Percentiles rank a stretch among this genome's conserved stretches.
Evolutionary conservation across 2,888 invertebrate genomes (phyloP).

Genomic region (Dioctria linearis): DNA sequence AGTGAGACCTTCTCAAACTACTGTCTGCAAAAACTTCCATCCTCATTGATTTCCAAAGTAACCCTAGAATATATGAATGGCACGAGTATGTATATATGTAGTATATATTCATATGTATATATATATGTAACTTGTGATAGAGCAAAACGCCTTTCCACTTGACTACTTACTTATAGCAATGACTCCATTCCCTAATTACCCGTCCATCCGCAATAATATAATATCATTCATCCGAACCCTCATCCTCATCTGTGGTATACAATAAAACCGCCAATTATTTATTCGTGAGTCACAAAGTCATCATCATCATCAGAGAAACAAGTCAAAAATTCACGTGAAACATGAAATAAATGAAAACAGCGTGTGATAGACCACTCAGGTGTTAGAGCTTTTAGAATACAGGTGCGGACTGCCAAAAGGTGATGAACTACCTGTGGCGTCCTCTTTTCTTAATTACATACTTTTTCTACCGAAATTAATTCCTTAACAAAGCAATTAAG

Average conservation of each 20-base stretch:
- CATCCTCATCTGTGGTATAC: background rate
- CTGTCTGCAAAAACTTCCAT: background rate
- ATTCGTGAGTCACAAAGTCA: background rate
- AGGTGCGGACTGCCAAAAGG: background rate
- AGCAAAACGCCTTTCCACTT: slow-evolving; percentile 2
- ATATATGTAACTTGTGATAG: too few species aligned
- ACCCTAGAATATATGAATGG: too few species aligned
- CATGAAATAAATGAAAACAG: too few species aligned
- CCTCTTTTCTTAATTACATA: background rate
- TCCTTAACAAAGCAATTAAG: background rate
- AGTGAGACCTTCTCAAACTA: background rate
- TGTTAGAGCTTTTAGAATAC: background rate
- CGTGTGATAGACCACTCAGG: too few species aligned
- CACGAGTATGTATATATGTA: too few species aligned
- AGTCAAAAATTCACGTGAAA: slow-evolving; percentile 8
- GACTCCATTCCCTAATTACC: slow-evolving; percentile 42
- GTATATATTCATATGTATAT: too few species aligned
- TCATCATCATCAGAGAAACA: background rate
- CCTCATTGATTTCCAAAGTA: too few species aligned
- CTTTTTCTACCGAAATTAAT: too few species aligned
- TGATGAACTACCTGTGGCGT: background rate
- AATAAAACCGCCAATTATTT: slow-evolving; percentile 8
- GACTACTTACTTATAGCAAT: background rate
- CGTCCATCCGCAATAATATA: slow-evolving; percentile 14
- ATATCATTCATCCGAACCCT: slow-evolving; percentile 20